Evolutionary conservation across 2,113 vertebrate species (phyloP), one percentile per base, ranked within the genome.

Genomic region (Rhineura floridana): DNA sequence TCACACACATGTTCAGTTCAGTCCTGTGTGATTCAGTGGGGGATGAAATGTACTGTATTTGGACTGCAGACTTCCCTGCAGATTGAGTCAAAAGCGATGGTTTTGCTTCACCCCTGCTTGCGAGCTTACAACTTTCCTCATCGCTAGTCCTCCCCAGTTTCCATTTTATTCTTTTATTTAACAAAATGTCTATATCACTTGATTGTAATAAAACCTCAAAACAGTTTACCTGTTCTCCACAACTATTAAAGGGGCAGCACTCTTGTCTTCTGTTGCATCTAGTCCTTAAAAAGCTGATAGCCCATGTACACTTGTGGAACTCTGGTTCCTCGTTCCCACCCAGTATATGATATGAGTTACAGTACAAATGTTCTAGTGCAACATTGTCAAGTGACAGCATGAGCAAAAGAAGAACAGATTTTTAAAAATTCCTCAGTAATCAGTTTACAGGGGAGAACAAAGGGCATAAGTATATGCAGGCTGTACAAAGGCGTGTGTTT

Each of bases 391-490:
- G 19, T 21, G 48, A 39, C 33, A 72, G n/a, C 65, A 28, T 39
- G 46, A 55, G 21, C 67, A 72, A 84, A 84, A 19, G 21, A 72
- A 72, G 44, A 69, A 72, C 17, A 28, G 46, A 52, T 39, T 84
- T 55, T 72, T 13, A 67, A 44, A 73, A 88, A 83, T 2, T 42
- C 83, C 48, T 5, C 63, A 42, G 1, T 85, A 46, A 36, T 55
- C 69, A 0, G 0, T 48, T 3, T 19, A 23, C 9, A 2, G 17
- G 17, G 10, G 1, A 44, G 13, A 0, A 44, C 25, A 77, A 79
- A 36, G 78, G 59, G 8, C 8, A 7, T 77, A 5, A 9, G 28
- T 55, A 6, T 0, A 48, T 2, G 1, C 73, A 88, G 79, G 44
- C 33, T 76, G 33, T 59, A 28, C 12, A 39, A 62, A 91, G n/a